phyloP scores from a whole-genome alignment of 2,797 vertebrate genomes.

The Bucorvus abyssinicus region DNA sequence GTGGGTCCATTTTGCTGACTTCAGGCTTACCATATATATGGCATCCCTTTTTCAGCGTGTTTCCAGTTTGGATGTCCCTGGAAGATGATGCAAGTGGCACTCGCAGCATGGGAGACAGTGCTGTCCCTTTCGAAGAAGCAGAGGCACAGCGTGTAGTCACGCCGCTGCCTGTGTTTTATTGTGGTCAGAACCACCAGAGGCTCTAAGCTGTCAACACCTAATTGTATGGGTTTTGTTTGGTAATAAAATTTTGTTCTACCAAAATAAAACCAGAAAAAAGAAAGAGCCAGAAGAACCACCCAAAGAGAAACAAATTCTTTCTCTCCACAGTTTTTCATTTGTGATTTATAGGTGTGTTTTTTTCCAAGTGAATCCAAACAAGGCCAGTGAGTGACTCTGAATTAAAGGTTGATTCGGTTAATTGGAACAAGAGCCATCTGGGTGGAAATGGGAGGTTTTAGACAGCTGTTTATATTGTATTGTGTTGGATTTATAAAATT shows the following conservation, averaged over 20 bases:
- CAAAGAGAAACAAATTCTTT: slow-evolving; percentile 8
- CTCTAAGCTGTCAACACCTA: not conserved
- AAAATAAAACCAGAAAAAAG: not conserved
- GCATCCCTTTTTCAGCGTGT: not conserved
- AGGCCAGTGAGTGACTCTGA: not conserved
- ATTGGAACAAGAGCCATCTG: slow-evolving; percentile 21
- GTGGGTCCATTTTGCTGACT: not conserved
- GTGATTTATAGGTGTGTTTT: slow-evolving; percentile 63
- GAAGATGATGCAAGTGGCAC: not conserved
- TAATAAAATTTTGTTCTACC: not conserved
- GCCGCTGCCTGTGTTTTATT: not conserved
- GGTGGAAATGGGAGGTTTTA: not conserved
- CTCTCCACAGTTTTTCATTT: not conserved
- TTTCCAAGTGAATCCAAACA: slow-evolving; percentile 33
- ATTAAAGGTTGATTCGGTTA: not conserved
- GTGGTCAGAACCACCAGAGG: not conserved
- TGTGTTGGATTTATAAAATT: not conserved
- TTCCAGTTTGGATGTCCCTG: not conserved
- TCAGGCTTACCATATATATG: not conserved
- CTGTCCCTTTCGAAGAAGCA: not conserved
- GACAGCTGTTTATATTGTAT: not conserved
- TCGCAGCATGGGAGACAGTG: not conserved
- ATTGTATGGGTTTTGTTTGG: not conserved
- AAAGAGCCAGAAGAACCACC: not conserved
- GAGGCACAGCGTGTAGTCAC: not conserved